Base-by-base conservation (phyloP, 1,140 invertebrate species). In the Drosophila parabipectinata region DNA sequence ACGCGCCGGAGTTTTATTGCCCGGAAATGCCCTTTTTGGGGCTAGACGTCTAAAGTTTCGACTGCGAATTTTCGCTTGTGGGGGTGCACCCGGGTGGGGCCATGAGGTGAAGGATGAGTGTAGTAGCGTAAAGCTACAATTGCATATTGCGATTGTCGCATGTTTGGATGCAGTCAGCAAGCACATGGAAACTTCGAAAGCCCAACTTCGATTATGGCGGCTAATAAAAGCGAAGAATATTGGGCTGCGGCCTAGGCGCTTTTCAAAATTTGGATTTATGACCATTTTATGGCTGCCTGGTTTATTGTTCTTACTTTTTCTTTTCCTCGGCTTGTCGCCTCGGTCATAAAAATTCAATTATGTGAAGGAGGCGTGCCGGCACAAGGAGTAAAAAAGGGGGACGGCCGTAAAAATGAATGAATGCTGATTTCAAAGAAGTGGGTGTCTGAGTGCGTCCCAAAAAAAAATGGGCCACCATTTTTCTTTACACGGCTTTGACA, bases 311-410 rank as follows among this genome's bases (percentile, higher is more conserved):
- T 68, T 81, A 34, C 32, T 55, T 39, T 26, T 57, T 44, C 61
- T 34, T 44, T 44, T 75, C 26, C 50, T 73, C 59, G 53, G 34
- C 64, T 72, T 72, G 64, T 60, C 71, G 44, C 52, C 56, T 41
- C n/a, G 79, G 68, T 63, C 77, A 77, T 85, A 85, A 85, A 85
- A 81, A 71, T 85, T 85, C 81, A 85, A 85, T 85, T 85, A 81
- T 64, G 48, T 63, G 58, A 60, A 87, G 58, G 18, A 71, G 63
- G 55, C 64, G 57, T 68, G 24, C 60, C 39, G 54, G 53, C 18
- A 30, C 14, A 30, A 68, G 12, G 6, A 21, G 39, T 26, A 68
- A 30, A 56, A 73, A 78, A 56, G 18, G 18, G 44, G 18, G 18
- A 64, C 18, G 41, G 15, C 44, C 48, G 45, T 57, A 64, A 74